Percentiles rank a stretch among this genome's conserved stretches.
Evolutionary conservation across 2,113 vertebrate genomes (phyloP).

Genomic region (Arvicanthis niloticus): DNA sequence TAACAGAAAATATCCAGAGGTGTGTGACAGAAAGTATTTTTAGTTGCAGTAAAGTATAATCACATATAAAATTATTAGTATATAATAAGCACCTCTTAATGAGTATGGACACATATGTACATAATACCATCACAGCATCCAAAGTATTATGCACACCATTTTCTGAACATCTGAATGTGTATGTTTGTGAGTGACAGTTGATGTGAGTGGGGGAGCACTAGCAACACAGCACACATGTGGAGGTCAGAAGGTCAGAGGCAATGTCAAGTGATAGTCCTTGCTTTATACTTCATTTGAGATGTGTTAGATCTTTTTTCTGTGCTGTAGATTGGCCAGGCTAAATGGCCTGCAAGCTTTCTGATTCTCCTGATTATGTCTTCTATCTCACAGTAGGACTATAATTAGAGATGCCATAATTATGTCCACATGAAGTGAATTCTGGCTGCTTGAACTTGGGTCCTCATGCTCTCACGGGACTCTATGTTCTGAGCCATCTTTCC

Average conservation of each 20-base stretch:
- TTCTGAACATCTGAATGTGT: not conserved
- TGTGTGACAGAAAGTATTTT: not conserved
- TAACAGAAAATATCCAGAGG: not conserved
- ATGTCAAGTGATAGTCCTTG: not conserved
- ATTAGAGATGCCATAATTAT: not conserved
- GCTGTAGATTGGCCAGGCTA: not conserved
- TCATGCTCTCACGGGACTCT: no score
- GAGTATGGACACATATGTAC: not conserved
- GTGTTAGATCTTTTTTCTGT: no score
- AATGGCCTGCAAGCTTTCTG: no score
- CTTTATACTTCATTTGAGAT: no score
- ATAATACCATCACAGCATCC: not conserved
- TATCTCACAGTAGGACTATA: not conserved
- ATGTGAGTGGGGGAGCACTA: not conserved
- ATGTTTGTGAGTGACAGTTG: not conserved
- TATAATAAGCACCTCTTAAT: not conserved
- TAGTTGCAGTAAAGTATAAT: not conserved
- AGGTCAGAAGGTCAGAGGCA: not conserved
- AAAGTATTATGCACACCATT: not conserved
- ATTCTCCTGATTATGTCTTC: not conserved
- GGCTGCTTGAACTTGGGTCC: not conserved
- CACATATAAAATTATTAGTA: not conserved
- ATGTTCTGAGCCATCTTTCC: not conserved
- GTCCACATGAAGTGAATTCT: not conserved
- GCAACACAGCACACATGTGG: not conserved